These are phyloP conservation scores for Lobophora halterata DNA, from an alignment of 2,888 invertebrate genomes.

Conservation along the genomic window DNA sequence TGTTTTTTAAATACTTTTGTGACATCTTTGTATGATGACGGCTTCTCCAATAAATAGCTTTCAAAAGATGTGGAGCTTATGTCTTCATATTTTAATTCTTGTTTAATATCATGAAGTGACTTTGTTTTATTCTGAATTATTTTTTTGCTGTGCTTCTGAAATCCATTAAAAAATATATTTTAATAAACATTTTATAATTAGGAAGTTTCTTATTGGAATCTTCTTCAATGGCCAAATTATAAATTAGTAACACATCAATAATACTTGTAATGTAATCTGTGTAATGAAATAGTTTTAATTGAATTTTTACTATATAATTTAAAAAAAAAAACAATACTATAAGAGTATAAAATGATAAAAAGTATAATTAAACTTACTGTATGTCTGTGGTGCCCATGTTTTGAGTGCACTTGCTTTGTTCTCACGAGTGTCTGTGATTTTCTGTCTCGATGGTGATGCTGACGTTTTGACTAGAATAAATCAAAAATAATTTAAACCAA, in stretches of 20 bases:
- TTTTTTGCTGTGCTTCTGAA: conserved; percentile 4
- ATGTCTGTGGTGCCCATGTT: conserved; percentile 1
- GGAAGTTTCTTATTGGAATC: too few relatives aligned
- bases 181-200: not conserved
- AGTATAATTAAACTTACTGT: conserved; percentile 14
- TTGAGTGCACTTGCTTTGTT: too few relatives aligned
- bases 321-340: not conserved
- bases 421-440: too few relatives aligned
- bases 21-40: conserved; percentile 17
- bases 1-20: not conserved
- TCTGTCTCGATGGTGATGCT: too few relatives aligned
- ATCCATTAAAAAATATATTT: not conserved
- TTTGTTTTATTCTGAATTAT: conserved; percentile 2
- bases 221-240: too few relatives aligned
- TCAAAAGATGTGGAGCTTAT: conserved; percentile 21
- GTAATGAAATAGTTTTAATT: too few relatives aligned
- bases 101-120: not conserved
- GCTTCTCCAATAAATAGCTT: conserved; percentile 7
- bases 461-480: too few relatives aligned
- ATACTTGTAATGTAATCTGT: too few relatives aligned
- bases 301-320: too few relatives aligned
- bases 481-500: too few relatives aligned
- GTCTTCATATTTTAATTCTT: conserved; percentile 17
- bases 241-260: too few relatives aligned
- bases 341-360: not conserved